Base-by-base conservation (phyloP, 2,797 vertebrate species). In the Propithecus deckenii region DNA sequence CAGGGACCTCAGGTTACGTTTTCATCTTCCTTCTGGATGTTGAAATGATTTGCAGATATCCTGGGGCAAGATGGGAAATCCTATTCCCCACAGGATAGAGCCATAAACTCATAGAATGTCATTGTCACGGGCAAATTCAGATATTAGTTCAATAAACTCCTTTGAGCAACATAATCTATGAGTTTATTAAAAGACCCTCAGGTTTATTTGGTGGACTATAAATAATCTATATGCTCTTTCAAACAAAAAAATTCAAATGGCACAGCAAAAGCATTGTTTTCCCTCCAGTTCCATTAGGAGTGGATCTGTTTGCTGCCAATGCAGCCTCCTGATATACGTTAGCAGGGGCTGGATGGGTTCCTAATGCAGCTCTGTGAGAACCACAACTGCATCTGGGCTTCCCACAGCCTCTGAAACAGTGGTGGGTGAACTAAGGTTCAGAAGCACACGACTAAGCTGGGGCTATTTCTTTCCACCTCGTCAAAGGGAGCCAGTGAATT, bases 101-200 rank as follows among this genome's bases (percentile, higher is more conserved):
- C 69, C 90, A 97, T 97, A 96, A 96, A 97, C 81, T 78, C 89
- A 92, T 20, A 50, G 95, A 96, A 94, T 97, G 94, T 91, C 95
- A 91, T 91, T 96, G 94, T 98, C 96, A 96, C 28, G 43, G 90
- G 88, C n/a, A 22, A 96, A 98, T 95, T 97, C 96, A 97, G 97
- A 97, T 96, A 94, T 98, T 95, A 95, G 97, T 98, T 97, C 96
- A 94, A 95, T 95, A 97, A 96, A 97, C 81, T 97, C 88, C 96
- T 97, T 97, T 95, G 95, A 98, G 97, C 93, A 96, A 84, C 90
- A 92, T 98, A 97, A 98, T 97, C 95, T 98, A 96, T 91, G 92
- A 94, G 90, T 97, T 98, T 97, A 97, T 96, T 97, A 96, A 97
- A 96, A 98, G 97, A 95, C 93, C 94, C 93, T 93, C 87, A 78